phyloP scores from a whole-genome alignment of 2,113 vertebrate genomes.

The Mormyrus iriodes region DNA sequence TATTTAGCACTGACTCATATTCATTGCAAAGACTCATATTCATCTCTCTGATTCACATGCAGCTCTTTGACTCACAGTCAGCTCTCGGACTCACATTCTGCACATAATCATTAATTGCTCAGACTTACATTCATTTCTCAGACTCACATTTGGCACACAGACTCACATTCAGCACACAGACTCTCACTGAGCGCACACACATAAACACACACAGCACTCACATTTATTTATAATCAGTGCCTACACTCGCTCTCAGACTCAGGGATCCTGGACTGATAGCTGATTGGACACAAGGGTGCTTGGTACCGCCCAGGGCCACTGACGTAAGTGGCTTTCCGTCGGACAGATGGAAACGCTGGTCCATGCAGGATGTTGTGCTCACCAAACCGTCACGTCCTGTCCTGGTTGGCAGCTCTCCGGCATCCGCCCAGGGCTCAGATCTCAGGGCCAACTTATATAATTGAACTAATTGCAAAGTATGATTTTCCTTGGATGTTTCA shows the following conservation, averaged over 20 bases:
- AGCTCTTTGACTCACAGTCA: background rate
- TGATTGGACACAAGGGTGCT: background rate
- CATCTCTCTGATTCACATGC: background rate
- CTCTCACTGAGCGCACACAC: background rate
- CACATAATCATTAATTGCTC: background rate
- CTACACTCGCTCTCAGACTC: background rate
- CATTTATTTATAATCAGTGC: background rate
- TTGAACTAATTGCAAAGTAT: slow-evolving; percentile 6
- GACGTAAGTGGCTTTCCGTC: background rate
- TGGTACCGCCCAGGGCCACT: background rate
- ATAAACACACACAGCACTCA: background rate
- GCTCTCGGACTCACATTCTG: background rate
- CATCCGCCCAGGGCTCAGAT: background rate
- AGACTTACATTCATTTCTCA: background rate
- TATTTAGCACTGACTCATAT: background rate
- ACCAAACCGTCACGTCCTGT: background rate
- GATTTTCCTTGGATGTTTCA: slow-evolving; percentile 11
- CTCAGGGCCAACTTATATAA: slow-evolving; percentile 16
- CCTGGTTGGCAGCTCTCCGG: background rate
- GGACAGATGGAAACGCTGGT: background rate
- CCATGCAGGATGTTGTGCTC: background rate
- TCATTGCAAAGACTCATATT: background rate
- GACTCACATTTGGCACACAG: background rate
- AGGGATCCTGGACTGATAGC: background rate
- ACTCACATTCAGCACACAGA: background rate